Evolutionary conservation across 2,888 invertebrate genomes (phyloP), one percentile per base, ranked within the genome.

Genomic region (Liopterus haemorrhoidalis): DNA sequence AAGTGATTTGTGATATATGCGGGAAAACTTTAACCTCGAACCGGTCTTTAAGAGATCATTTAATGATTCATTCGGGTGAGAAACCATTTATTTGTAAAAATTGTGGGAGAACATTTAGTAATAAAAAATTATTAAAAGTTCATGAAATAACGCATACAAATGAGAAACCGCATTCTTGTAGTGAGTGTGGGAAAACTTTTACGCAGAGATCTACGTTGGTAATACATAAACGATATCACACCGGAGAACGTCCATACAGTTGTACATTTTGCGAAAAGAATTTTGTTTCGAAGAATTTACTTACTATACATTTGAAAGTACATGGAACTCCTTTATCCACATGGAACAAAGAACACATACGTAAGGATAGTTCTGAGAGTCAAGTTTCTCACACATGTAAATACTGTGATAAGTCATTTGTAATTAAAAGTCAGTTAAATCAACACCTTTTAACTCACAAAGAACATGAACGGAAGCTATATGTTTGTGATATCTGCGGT

Each of bases 1-100:
- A 59, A 70, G 71, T 45, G 62, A 67, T 0, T 28, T 74, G 74
- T 43, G 70, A 71, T 43, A 47, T 70, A 37, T 74, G 74, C 18
- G 70, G 71, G 2, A 72, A 72, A 44, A 62, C 69, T 5, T 73
- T 72, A 45, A 72, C 70, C 27, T 53, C 32, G 32, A n/a, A 15
- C 2, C 16, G 15, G 18, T 16, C 16, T 12, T 16, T 32, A 8
- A 2, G 46, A 22, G 41, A 25, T 4, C 49, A 49, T 36, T 41
- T 20, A 22, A 37, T 11, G 19, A 38, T 47, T 8, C 72, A 72
- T 41, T 68, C 68, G 1, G 71, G 70, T 1, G 70, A 70, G 41
- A 71, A 71, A 41, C 49, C 50, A 5, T 51, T 48, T 35, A 35
- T 45, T n/a, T 54, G 70, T 43, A 65, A 68, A 50, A 65, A 68